A percentile compares a stretch with the other conserved stretches of the same genome.
Evolutionary conservation across 2,113 vertebrate species (phyloP).

Genomic region (Sturnus vulgaris): DNA sequence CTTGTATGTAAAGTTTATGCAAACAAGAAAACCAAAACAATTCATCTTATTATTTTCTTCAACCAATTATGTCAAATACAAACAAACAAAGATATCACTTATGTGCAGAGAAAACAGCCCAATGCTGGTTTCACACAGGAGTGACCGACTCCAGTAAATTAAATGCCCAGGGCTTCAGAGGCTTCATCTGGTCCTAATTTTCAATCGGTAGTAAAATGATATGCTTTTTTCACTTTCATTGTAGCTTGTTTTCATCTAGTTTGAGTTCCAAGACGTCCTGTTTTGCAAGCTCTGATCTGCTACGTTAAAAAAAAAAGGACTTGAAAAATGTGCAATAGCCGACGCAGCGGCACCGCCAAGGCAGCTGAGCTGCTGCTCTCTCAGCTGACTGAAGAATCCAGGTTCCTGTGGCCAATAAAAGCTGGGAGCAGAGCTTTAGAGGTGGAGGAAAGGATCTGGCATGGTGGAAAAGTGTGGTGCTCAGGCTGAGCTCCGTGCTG

Average conservation of each 20-base stretch:
- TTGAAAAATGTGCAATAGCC: background rate
- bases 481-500: background rate
- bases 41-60: slow-evolving; percentile 53
- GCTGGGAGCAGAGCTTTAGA: background rate
- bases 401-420: background rate
- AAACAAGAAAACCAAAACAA: slow-evolving; percentile 63
- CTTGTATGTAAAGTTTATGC: slow-evolving; percentile 23
- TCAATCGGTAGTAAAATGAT: slow-evolving; percentile 63
- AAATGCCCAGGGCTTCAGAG: slow-evolving; percentile 62
- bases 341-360: background rate
- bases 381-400: background rate
- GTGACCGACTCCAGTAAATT: slow-evolving; percentile 59
- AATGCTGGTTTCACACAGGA: slow-evolving; percentile 49
- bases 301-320: background rate
- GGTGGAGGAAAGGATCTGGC: background rate
- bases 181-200: slow-evolving; percentile 75
- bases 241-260: slow-evolving; percentile 70
- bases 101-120: background rate
- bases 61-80: slow-evolving; percentile 38
- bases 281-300: slow-evolving; percentile 61
- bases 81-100: slow-evolving; percentile 48
- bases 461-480: background rate
- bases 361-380: background rate
- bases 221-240: slow-evolving; percentile 58
- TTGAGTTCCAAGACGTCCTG: slow-evolving; percentile 52